Conservation (phyloP, 2,113 vertebrate genomes). For the Notechis scutatus region DNA sequence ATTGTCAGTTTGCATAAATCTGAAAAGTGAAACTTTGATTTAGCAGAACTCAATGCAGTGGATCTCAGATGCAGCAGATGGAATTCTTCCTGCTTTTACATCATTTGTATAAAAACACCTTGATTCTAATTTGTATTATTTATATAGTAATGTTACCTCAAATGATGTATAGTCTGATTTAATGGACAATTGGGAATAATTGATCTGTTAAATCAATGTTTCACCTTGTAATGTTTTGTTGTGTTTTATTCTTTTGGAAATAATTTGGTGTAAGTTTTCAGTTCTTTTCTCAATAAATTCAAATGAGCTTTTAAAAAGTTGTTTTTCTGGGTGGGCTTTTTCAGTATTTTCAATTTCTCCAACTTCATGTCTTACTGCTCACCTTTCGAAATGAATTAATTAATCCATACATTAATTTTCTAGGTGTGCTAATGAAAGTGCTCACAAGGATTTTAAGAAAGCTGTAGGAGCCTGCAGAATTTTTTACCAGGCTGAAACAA, state of each 20-base stretch:
- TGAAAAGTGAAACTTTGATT: background rate
- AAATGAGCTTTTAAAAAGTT: background rate
- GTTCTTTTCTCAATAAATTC: background rate
- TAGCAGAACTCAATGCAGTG: background rate
- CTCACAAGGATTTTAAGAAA: slow-evolving; percentile 85
- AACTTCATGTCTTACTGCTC: background rate
- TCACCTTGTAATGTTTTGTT: background rate
- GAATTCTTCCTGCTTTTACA: background rate
- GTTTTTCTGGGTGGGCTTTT: background rate
- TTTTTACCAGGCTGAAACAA: slow-evolving; percentile 77
- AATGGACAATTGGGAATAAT: background rate
- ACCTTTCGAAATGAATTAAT: slow-evolving; percentile 23
- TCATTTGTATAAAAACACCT: background rate
- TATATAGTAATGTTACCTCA: background rate
- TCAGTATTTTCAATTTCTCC: background rate
- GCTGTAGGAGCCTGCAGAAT: slow-evolving; percentile 80
- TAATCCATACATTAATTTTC: slow-evolving; percentile 19
- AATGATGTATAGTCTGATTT: background rate
- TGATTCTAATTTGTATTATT: background rate
- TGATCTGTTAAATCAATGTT: background rate
- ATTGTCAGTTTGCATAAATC: background rate
- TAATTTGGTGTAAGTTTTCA: background rate
- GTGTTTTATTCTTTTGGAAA: background rate
- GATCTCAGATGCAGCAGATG: background rate
- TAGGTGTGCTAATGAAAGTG: slow-evolving; percentile 81